Evolutionary conservation across 2,797 vertebrate species (phyloP).

Genomic region (Crax fasciolata): DNA sequence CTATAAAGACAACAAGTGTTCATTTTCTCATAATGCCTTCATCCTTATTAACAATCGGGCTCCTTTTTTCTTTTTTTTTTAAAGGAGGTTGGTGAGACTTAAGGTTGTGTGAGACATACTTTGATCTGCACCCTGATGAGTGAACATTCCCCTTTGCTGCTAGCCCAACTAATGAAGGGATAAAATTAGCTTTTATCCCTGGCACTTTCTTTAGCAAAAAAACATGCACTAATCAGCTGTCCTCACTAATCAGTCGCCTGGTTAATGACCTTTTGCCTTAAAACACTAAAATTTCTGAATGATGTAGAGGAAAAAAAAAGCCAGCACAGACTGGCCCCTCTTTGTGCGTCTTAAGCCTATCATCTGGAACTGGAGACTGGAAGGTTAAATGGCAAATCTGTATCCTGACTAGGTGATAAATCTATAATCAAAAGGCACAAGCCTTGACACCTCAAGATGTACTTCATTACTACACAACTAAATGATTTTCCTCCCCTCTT

Average conservation of each 20-base stretch:
- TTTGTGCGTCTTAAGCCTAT: slow-evolving; percentile 70
- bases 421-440: slow-evolving; percentile 81
- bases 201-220: slow-evolving; percentile 89
- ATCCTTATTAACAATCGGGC: slow-evolving; percentile 60
- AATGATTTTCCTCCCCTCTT: slow-evolving; percentile 30
- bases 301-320: slow-evolving; percentile 58
- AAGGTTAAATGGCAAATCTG: slow-evolving; percentile 83
- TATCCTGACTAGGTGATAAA: slow-evolving; percentile 83
- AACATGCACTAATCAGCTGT: slow-evolving; percentile 90
- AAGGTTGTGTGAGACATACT: slow-evolving; percentile 82
- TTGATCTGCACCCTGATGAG: slow-evolving; percentile 95
- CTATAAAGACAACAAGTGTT: slow-evolving; percentile 33
- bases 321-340: slow-evolving; percentile 59
- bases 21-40: background rate
- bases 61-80: background rate
- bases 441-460: slow-evolving; percentile 80
- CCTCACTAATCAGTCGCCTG: slow-evolving; percentile 90
- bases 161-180: slow-evolving; percentile 95
- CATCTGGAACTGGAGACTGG: slow-evolving; percentile 78
- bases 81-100: slow-evolving; percentile 70
- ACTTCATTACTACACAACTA: slow-evolving; percentile 79
- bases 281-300: slow-evolving; percentile 85
- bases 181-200: slow-evolving; percentile 93
- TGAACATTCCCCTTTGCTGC: slow-evolving; percentile 90
- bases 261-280: slow-evolving; percentile 91